Evolutionary conservation across 2,797 vertebrate species (phyloP), one percentile per base, ranked within the genome.

Genomic region (Morus bassanus): DNA sequence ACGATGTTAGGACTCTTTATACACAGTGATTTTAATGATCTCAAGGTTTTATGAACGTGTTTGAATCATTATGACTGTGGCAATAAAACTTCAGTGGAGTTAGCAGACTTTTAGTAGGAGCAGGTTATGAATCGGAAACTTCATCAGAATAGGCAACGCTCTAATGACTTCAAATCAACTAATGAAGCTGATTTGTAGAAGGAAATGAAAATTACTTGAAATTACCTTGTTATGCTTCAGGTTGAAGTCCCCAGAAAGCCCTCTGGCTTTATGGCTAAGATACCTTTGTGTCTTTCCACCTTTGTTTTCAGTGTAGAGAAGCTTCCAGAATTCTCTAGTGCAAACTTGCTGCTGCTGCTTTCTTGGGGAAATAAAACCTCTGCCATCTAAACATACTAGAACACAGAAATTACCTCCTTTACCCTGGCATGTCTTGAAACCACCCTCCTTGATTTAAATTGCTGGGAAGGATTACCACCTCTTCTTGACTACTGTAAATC

Each of bases 41-140:
- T 84, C 59, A 25, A 45, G 85, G 76, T 86, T 96, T 97, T 96
- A 96, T 94, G 94, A 35, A 68, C 21, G 15, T 27, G 2, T 94
- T 93, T 89, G 85, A 92, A 93, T 95, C 64, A 22, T 81, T 85
- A 88, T 83, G 79, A 76, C 76, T 93, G 24, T 54, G 56, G 93
- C 89, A 95, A 50, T 97, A 96, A 96, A 95, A 88, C 65, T 73
- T 50, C 11, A 89, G 72, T 56, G 51, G 90, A 95, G 83, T 94
- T 95, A 81, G 43, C 57, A 85, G 72, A 69, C 53, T 79, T 88
- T 37, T 35, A 70, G 41, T 56, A 59, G 84, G 65, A 89, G 61
- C 68, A 67, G 89, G 87, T 93, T 97, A 88, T 97, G 92, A 83
- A 67, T 96, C 8, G 30, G 91, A 95, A 96, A 89, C 59, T 76